Conservation (phyloP, 2,113 vertebrate species). For the Canis aureus region DNA sequence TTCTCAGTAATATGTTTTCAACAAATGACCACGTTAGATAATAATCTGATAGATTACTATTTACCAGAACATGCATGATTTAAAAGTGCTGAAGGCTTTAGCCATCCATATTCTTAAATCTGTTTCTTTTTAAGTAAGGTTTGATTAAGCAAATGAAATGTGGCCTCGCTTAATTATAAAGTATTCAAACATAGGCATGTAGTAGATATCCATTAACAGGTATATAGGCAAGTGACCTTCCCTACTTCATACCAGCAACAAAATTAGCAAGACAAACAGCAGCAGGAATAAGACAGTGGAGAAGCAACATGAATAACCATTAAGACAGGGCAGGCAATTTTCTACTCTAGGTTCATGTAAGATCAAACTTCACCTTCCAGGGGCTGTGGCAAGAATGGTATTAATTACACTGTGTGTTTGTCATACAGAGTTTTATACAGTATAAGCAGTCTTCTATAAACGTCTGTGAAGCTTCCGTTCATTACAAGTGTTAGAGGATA, state of each 20-base stretch:
- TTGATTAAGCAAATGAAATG: not conserved
- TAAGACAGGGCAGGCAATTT: not conserved
- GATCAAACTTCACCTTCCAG: not conserved
- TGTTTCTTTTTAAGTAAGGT: not conserved
- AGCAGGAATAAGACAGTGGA: not conserved
- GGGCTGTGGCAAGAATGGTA: not conserved
- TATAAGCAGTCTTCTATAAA: not conserved
- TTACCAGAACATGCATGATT: not conserved
- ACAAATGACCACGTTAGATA: not conserved
- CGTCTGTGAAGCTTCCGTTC: not conserved
- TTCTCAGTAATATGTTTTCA: not conserved
- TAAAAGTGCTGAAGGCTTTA: not conserved
- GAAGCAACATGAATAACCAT: too few species aligned
- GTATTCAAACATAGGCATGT: not conserved
- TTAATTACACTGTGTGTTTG: not conserved
- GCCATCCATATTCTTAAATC: not conserved
- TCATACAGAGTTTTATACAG: not conserved
- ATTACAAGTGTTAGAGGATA: not conserved
- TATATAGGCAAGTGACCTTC: not conserved
- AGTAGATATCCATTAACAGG: not conserved
- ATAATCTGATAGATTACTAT: not conserved
- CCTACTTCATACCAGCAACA: not conserved
- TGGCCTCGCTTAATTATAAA: not conserved
- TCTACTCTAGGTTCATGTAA: fast-evolving
- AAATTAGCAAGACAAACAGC: not conserved